Evolutionary conservation across 2,888 invertebrate species (phyloP).

Genomic region (Spisula solida): DNA sequence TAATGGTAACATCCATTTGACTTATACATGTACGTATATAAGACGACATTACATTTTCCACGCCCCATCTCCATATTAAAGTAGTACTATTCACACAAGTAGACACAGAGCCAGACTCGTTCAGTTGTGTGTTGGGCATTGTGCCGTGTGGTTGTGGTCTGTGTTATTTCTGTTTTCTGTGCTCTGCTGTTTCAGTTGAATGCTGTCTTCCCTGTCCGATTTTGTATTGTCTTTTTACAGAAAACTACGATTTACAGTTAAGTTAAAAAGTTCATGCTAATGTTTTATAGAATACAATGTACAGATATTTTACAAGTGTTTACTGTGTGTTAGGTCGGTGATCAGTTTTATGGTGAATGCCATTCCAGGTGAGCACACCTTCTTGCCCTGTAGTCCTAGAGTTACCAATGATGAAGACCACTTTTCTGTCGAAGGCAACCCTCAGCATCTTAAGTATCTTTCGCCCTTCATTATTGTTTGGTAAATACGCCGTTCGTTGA

Average conservation of each 20-base stretch:
- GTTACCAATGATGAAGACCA: conserved; percentile 80
- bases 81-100: no score
- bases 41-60: no score
- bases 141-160: no score
- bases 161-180: no score
- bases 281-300: background rate
- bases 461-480: conserved; percentile 74
- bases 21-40: no score
- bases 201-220: no score
- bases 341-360: conserved; percentile 75
- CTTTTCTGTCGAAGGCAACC: conserved; percentile 58
- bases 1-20: no score
- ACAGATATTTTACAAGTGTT: background rate
- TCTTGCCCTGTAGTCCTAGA: conserved; percentile 81
- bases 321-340: conserved; percentile 54
- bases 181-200: no score
- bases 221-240: no score
- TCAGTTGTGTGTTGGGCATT: no score
- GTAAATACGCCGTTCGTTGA: conserved; percentile 77
- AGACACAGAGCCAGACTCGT: no score
- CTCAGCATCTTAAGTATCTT: conserved; percentile 71
- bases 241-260: background rate
- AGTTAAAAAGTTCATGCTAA: background rate
- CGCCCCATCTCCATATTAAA: no score
- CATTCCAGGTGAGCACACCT: conserved; percentile 78